Conservation (phyloP, 2,113 vertebrate species). For the Toxotes chatareus region DNA sequence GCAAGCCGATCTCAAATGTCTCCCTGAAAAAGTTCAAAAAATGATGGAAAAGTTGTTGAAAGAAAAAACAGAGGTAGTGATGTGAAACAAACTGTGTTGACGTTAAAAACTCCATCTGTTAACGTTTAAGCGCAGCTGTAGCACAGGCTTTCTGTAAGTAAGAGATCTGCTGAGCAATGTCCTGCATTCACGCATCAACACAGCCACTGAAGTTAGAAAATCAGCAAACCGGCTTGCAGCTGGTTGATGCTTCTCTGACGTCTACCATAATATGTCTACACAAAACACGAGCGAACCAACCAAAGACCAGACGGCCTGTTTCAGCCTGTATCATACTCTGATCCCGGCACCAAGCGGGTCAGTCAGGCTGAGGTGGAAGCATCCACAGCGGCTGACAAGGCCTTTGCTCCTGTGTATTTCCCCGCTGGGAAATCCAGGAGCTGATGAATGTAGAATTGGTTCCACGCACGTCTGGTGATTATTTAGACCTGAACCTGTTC, state of each 20-base stretch:
- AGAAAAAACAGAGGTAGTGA: not conserved
- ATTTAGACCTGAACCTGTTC: constrained; percentile 63
- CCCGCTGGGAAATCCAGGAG: constrained; percentile 59
- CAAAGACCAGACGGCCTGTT: not conserved
- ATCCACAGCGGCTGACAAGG: constrained; percentile 2
- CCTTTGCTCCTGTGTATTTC: not conserved
- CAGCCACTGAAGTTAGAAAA: constrained; percentile 2
- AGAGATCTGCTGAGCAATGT: constrained; percentile 23
- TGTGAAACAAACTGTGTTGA: not conserved
- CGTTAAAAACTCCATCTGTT: constrained; percentile 34
- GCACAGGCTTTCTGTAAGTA: constrained; percentile 2
- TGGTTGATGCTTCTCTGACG: constrained; percentile 3
- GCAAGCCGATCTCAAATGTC: not conserved
- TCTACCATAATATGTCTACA: not conserved
- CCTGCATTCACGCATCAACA: constrained; percentile 14
- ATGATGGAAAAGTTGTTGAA: not conserved
- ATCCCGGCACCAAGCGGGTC: not conserved
- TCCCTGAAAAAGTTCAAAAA: not conserved
- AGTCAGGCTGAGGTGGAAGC: constrained; percentile 14
- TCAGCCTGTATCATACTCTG: not conserved
- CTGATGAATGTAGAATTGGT: constrained; percentile 64
- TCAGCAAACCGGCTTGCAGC: constrained; percentile 17
- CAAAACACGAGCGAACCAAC: no score
- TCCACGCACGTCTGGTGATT: constrained; percentile 58
- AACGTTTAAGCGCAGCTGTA: not conserved